These are phyloP conservation scores for Dendroctonus valens DNA, from an alignment of 1,140 invertebrate genomes.

Conservation along the genomic window DNA sequence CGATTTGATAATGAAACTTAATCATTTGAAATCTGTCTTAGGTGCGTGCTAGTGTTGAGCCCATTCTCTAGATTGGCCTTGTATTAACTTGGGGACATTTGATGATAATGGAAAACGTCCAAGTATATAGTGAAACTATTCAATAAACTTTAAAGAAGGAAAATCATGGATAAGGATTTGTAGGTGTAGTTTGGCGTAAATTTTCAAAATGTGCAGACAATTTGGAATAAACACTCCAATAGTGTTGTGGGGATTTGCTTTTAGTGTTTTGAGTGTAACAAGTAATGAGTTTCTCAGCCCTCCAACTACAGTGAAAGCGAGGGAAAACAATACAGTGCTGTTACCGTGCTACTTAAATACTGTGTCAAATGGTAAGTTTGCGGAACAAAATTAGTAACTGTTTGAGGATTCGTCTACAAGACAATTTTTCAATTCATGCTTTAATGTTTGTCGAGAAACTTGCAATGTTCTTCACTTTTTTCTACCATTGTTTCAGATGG, in stretches of 20 bases:
- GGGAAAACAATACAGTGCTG: conserved; percentile 70
- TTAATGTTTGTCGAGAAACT: too few relatives aligned
- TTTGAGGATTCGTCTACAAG: too few relatives aligned
- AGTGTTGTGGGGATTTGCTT: conserved; percentile 3
- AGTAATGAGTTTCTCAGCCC: conserved; percentile 56
- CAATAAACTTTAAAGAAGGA: neutral
- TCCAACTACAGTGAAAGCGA: conserved; percentile 69
- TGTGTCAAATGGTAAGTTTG: conserved; percentile 52
- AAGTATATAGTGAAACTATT: neutral
- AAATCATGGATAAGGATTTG: neutral
- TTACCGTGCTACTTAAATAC: conserved; percentile 69
- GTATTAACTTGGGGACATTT: neutral
- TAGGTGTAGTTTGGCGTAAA: neutral
- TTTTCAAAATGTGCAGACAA: neutral
- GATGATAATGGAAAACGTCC: neutral
- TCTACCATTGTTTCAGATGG: conserved; percentile 34
- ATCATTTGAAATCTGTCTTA: conserved; percentile 7
- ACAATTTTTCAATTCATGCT: too few relatives aligned
- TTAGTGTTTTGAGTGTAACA: conserved; percentile 16
- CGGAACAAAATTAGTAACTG: neutral
- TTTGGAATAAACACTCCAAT: neutral
- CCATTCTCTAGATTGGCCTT: neutral
- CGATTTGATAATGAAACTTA: conserved; percentile 15
- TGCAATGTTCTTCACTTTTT: neutral
- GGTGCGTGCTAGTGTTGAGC: neutral